Evolutionary conservation across 2,113 vertebrate species (phyloP).

Genomic region (Megaceryle torquata): DNA sequence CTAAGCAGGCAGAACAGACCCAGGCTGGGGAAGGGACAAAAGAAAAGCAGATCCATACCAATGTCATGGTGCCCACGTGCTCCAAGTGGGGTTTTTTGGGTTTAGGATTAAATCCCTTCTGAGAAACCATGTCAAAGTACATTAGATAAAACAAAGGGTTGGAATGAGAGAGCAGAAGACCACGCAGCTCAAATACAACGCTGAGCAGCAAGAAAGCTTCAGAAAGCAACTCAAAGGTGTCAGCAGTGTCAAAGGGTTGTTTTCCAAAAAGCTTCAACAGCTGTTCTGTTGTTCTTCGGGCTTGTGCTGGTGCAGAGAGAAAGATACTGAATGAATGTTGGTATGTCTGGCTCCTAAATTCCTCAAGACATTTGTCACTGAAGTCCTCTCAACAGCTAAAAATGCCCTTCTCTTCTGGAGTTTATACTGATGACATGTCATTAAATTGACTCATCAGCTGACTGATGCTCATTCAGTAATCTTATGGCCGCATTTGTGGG

Average conservation of each 20-base stretch:
- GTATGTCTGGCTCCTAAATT: neutral
- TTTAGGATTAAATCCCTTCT: neutral
- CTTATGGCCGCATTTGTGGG: neutral
- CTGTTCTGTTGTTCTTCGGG: neutral
- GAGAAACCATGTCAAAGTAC: neutral
- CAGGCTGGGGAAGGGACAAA: neutral
- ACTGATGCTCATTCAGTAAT: neutral
- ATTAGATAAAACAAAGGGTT: neutral
- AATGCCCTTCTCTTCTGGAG: neutral
- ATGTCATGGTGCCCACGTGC: accelerated
- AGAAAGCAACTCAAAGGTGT: neutral
- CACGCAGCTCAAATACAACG: neutral
- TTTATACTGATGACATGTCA: neutral
- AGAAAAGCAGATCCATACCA: neutral
- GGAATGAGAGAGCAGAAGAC: neutral
- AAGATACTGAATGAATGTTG: neutral
- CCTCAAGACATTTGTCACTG: neutral
- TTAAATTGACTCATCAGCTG: neutral
- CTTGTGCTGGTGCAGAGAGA: neutral
- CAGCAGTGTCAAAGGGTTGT: neutral
- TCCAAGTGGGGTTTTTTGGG: neutral
- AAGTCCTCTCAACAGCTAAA: neutral
- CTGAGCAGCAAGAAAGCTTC: neutral
- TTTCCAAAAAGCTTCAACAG: neutral
- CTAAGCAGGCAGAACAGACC: neutral